These are phyloP conservation scores for Hartigia nigra DNA, from an alignment of 2,888 invertebrate species.

Conservation along the genomic window DNA sequence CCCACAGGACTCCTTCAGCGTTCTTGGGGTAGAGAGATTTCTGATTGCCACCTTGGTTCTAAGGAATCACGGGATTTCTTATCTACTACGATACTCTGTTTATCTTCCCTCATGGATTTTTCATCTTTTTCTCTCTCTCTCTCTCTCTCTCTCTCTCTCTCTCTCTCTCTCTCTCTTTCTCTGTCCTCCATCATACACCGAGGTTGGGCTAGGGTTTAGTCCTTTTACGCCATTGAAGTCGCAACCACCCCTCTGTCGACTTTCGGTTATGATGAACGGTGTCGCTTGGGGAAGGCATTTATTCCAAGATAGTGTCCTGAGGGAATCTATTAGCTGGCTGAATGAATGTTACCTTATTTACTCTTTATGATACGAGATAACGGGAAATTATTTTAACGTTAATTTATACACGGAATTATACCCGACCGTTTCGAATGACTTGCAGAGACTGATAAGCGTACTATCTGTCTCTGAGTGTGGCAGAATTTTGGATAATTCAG, in stretches of 20 bases:
- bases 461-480: no score
- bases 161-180: background rate
- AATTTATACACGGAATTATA: constrained; percentile 1
- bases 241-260: constrained; percentile 13
- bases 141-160: background rate
- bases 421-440: background rate
- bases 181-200: background rate
- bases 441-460: background rate
- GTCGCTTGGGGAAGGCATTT: constrained; percentile 53
- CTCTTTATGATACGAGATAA: constrained; percentile 20
- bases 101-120: constrained; percentile 29
- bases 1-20: background rate
- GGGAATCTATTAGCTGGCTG: constrained; percentile 50
- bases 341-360: constrained; percentile 48
- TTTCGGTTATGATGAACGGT: constrained; percentile 55
- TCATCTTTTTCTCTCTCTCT: background rate
- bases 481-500: constrained; percentile 3
- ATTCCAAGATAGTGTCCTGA: constrained; percentile 54
- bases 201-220: background rate
- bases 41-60: constrained; percentile 46
- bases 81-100: constrained; percentile 45
- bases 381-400: constrained; percentile 23
- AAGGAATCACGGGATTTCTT: constrained; percentile 46
- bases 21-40: constrained; percentile 24
- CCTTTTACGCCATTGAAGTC: background rate